Base-by-base conservation (phyloP, 2,113 vertebrate genomes). In the Callipepla squamata region DNA sequence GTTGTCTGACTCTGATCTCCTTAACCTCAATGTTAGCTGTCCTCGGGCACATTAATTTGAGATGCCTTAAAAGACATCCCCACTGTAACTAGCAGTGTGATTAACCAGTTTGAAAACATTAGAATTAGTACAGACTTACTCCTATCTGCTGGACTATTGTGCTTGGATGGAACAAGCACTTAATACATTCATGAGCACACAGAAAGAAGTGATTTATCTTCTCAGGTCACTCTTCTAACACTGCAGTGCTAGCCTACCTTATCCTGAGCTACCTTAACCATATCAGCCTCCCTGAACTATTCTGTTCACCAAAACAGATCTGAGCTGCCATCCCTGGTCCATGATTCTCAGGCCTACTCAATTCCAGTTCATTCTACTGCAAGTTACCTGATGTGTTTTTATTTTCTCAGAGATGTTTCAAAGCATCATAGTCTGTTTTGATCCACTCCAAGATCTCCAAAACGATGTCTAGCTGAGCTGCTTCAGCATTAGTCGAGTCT, bases 371-470 rank as follows among this genome's bases (percentile, higher is more conserved):
- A 20, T 30, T 73, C 67, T 57, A 45, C 50, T 82, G 21, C 55
- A 83, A 77, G 73, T 77, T 74, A 80, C 55, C 68, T 40, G 32
- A 74, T 67, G 42, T 9, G 15, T 92, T 40, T 68, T 70, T 53
- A 87, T 59, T 87, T 85, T 79, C 36, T 87, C 72, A 88, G 42
- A 91, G 68, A 63, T 74, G 28, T 25, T 61, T 58, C 19, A 38
- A 80, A 63, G 17, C 34, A 63, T 42, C 32, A 13, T 8, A 8
- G 76, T 58, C n/a, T 90, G 32, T 44, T 90, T 58, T 80, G 48
- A 92, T 84, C n/a, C 69, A 36, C n/a, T 92, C 36, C 80, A 68
- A 90, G 69, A 90, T 84, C 26, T 57, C 61, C 93, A 66, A 73
- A 75, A 67, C 30, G 30, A 67, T 74, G 68, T 83, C 57, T 57